Conservation (phyloP, 2,888 invertebrate species). For the Cephus spinipes region DNA sequence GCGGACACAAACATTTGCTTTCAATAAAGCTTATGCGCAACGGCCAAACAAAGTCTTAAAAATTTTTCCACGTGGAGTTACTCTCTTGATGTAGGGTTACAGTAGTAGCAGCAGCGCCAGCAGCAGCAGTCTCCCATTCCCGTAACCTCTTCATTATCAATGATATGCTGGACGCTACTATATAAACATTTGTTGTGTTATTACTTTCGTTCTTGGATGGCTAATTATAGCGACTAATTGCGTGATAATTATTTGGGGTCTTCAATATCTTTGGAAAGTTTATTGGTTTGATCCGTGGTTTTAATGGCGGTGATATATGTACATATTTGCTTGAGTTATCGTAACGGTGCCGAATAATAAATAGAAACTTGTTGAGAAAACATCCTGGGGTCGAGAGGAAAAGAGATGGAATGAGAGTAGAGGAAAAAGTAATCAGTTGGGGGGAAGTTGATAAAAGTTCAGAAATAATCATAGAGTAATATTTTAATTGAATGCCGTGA, state of each 20-base stretch:
- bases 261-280: background rate
- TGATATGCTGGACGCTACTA: background rate
- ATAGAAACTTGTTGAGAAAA: background rate
- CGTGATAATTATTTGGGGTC: background rate
- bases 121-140: background rate
- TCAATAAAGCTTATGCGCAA: background rate
- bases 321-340: background rate
- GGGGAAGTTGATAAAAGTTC: background rate
- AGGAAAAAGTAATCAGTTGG: background rate
- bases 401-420: background rate
- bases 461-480: background rate
- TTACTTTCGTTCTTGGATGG: background rate
- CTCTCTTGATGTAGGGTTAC: background rate
- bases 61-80: background rate
- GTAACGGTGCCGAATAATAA: background rate
- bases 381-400: background rate
- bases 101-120: background rate
- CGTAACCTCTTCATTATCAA: background rate
- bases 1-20: background rate
- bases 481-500: background rate
- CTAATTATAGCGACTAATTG: background rate
- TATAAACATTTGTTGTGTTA: background rate
- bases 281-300: background rate
- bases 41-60: background rate
- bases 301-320: background rate